Conservation (phyloP, 2,113 vertebrate species). For the Nannospalax galili region DNA sequence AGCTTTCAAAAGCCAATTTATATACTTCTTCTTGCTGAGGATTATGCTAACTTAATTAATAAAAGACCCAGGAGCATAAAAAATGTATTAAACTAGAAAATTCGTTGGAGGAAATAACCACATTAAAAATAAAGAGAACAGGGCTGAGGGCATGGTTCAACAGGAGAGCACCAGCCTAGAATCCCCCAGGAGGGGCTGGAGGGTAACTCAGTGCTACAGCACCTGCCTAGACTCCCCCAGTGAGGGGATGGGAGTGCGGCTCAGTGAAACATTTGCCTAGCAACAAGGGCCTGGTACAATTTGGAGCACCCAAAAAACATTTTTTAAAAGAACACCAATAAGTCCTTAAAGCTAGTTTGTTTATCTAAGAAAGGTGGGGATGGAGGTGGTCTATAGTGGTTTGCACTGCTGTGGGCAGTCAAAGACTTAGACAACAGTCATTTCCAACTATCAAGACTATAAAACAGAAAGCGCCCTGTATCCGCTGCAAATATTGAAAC, state of each 20-base stretch:
- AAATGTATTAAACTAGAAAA: not conserved
- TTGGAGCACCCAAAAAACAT: not conserved
- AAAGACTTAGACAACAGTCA: no score
- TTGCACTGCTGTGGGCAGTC: rapidly evolving
- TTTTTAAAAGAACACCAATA: not conserved
- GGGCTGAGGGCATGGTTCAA: no score
- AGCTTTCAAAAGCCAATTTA: not conserved
- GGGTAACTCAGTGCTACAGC: not conserved
- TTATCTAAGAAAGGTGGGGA: not conserved
- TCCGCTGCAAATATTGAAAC: not conserved
- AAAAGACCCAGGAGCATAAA: not conserved
- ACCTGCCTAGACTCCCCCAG: not conserved
- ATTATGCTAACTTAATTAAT: not conserved
- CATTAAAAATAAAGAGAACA: not conserved
- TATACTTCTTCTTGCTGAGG: not conserved
- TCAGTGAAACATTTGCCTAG: not conserved
- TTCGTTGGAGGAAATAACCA: not conserved
- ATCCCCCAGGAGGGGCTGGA: not conserved
- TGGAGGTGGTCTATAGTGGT: no score
- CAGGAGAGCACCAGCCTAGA: not conserved
- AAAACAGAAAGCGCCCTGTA: rapidly evolving
- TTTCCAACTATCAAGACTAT: no score
- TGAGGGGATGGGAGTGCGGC: not conserved
- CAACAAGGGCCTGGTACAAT: not conserved
- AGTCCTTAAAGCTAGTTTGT: rapidly evolving